Evolutionary conservation across 2,113 vertebrate genomes (phyloP), one percentile per base, ranked within the genome.

Genomic region (Chrysemys picta): DNA sequence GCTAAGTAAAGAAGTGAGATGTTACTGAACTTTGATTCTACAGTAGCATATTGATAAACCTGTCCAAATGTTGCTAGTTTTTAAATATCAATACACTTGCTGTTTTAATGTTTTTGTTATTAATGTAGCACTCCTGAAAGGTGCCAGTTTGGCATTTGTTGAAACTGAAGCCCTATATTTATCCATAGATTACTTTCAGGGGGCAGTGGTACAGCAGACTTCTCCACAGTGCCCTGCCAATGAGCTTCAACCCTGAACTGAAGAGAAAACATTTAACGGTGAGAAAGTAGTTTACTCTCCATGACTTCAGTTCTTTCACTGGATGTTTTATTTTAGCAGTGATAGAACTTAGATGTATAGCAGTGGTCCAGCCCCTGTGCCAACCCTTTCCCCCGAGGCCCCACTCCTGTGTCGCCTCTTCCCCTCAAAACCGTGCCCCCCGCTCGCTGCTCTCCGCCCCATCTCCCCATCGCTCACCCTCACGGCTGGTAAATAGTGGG

Each of bases 161-260:
- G 89, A 95, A 97, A 95, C 81, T 95, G 65, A 96, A 97, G 79
- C 22, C 31, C 5, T 4, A 85, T 97, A 50, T 97, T 96, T 96
- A 87, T 96, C 95, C 8, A n/a, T 90, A 88, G 57, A 85, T 95
- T 91, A 90, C 92, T 97, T 95, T 81, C 92, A 97, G 96, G 87
- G 69, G 90, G 38, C 89, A 90, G 85, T 93, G 94, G 85, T 84
- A 89, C 91, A 90, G 54, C 83, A 92, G 83, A 94, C 90, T 87
- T 95, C 90, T 85, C 50, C 24, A 69, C 75, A 95, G 59, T 76
- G 95, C 47, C 85, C 80, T 72, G n/a, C n/a, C n/a, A 72, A 76
- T 85, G 85, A 94, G 75, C 93, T 92, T 95, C 93, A 92, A 25
- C 57, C 79, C 88, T 87, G 92, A 91, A 89, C 50, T 1, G 5